Percentiles rank a stretch among this genome's conserved stretches.
Conservation (phyloP, 1,140 invertebrate species). For the Ceratina japonica region DNA sequence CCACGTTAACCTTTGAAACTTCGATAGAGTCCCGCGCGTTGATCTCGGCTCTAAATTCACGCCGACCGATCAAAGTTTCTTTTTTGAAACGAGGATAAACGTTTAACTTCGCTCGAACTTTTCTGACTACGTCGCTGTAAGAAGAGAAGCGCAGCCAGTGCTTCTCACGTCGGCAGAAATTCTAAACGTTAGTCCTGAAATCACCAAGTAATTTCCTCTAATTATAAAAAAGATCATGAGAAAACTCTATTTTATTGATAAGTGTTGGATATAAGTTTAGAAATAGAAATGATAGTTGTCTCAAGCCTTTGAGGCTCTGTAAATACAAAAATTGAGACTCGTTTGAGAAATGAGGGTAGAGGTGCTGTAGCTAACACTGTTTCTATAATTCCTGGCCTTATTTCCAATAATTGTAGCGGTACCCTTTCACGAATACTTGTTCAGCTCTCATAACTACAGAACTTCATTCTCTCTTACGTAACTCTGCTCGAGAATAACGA, state of each 20-base stretch:
- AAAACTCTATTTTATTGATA: too few relatives aligned
- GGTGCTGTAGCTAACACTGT: not conserved
- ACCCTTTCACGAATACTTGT: slow-evolving; percentile 38
- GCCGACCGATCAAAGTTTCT: slow-evolving; percentile 25
- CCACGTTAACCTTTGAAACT: slow-evolving; percentile 62
- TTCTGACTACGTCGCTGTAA: not conserved
- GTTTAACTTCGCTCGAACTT: not conserved
- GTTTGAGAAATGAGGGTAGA: not conserved
- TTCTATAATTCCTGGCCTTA: slow-evolving; percentile 22
- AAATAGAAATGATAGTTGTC: not conserved
- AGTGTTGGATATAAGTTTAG: too few relatives aligned
- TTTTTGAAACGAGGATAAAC: slow-evolving; percentile 32
- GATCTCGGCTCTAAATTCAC: slow-evolving; percentile 48
- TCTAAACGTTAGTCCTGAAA: too few relatives aligned
- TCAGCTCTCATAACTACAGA: not conserved
- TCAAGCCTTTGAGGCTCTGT: not conserved
- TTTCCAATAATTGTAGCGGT: slow-evolving; percentile 38
- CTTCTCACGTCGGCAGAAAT: too few relatives aligned
- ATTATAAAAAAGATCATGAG: not conserved
- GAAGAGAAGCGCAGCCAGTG: too few relatives aligned
- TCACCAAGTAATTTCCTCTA: too few relatives aligned
- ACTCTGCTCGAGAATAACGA: not conserved
- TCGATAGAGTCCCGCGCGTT: slow-evolving; percentile 28
- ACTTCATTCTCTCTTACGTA: slow-evolving; percentile 32
- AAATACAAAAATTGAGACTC: not conserved